Percentiles rank a stretch among this genome's conserved stretches.
Conservation (phyloP, 2,113 vertebrate species). For the Perccottus glenii region DNA sequence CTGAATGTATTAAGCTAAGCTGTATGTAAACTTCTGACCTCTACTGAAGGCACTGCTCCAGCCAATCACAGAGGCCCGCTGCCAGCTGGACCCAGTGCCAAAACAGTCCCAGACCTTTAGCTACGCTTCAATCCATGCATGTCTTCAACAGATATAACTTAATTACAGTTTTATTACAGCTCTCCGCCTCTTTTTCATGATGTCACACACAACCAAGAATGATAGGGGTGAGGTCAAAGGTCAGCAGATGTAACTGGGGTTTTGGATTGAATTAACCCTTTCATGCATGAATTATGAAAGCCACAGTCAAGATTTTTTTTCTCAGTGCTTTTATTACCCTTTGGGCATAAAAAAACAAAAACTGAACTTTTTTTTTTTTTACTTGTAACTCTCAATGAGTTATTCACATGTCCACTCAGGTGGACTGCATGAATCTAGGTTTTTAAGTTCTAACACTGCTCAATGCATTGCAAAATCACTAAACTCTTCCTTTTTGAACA, state of each 20-base stretch:
- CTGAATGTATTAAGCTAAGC: not conserved
- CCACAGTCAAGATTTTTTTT: too few relatives aligned
- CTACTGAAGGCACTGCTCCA: not conserved
- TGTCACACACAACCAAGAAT: not conserved
- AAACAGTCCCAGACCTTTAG: conserved; percentile 1
- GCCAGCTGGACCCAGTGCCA: conserved; percentile 2
- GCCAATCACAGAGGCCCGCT: not conserved
- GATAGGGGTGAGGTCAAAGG: conserved; percentile 7
- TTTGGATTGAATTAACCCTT: conserved; percentile 16
- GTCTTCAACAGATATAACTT: not conserved
- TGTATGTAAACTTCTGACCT: conserved; percentile 2
- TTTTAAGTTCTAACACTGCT: too few relatives aligned
- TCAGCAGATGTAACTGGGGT: conserved; percentile 8
- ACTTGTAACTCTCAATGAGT: too few relatives aligned
- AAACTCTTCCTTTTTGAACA: too few relatives aligned
- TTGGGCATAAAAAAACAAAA: too few relatives aligned
- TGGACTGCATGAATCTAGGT: too few relatives aligned
- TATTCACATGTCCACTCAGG: too few relatives aligned
- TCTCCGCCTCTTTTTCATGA: not conserved
- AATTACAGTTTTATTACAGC: not conserved
- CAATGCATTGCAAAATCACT: too few relatives aligned
- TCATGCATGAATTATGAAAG: too few relatives aligned
- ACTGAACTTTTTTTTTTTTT: too few relatives aligned
- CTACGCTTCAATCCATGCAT: not conserved
- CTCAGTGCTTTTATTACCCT: too few relatives aligned